phyloP scores from a whole-genome alignment of 2,113 vertebrate species.

The Scytalopus superciliaris region DNA sequence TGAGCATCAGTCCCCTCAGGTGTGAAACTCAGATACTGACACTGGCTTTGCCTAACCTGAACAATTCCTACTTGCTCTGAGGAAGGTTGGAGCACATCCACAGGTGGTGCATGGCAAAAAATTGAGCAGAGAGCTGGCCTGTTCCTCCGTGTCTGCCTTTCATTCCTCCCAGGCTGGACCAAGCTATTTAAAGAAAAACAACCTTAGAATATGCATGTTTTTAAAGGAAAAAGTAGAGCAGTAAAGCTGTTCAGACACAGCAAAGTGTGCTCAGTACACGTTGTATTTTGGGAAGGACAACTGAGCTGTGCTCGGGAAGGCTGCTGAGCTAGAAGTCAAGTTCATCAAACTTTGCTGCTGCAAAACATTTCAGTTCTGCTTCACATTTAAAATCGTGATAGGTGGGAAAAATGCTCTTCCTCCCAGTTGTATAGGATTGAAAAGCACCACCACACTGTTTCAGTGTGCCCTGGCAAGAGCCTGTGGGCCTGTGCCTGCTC shows the following conservation, averaged over 20 bases:
- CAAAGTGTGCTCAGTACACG: neutral
- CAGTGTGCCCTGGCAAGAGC: neutral
- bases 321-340: neutral
- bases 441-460: neutral
- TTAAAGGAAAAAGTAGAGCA: neutral
- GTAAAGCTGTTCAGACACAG: neutral
- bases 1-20: neutral
- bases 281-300: neutral
- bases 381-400: neutral
- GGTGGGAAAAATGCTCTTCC: neutral
- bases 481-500: neutral
- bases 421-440: neutral
- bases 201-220: neutral
- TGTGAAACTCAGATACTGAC: neutral
- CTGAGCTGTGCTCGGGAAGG: neutral
- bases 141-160: neutral
- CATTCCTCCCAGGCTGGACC: neutral
- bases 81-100: neutral
- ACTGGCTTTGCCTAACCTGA: neutral
- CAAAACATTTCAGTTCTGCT: neutral
- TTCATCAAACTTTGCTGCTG: neutral
- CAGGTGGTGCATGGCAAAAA: neutral
- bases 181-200: neutral
- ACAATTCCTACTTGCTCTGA: neutral
- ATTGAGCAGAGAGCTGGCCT: neutral